phyloP scores from a whole-genome alignment of 2,797 vertebrate genomes.

The Lates japonicus region DNA sequence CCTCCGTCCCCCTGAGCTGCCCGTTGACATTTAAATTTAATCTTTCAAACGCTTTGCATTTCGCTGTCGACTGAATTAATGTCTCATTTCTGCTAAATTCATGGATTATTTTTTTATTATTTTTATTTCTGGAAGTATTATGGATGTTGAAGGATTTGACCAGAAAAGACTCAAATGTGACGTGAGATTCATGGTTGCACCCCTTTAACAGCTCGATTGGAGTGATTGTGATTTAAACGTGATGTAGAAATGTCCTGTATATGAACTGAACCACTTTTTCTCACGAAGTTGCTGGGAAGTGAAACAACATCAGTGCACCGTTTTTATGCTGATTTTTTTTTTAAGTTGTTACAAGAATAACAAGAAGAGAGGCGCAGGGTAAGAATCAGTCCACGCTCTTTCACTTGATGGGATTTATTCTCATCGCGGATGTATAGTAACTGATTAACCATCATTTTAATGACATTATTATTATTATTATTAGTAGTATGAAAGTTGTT shows the following conservation, averaged over 20 bases:
- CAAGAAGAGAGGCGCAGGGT: neutral
- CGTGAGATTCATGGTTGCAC: slow-evolving; percentile 8
- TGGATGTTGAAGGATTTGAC: neutral
- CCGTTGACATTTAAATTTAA: slow-evolving; percentile 66
- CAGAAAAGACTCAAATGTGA: neutral
- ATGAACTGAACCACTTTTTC: neutral
- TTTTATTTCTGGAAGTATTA: neutral
- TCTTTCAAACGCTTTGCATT: slow-evolving; percentile 57
- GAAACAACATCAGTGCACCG: neutral
- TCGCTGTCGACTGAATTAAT: slow-evolving; percentile 48
- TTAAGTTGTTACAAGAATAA: neutral
- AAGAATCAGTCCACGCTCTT: neutral
- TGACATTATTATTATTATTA: neutral
- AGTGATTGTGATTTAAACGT: slow-evolving; percentile 60
- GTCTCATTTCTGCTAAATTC: too few relatives aligned
- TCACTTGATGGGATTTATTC: slow-evolving; percentile 12
- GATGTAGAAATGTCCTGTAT: slow-evolving; percentile 37
- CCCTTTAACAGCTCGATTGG: slow-evolving; percentile 32
- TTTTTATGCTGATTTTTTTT: neutral
- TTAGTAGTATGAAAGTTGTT: neutral
- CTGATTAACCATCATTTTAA: neutral
- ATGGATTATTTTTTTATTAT: neutral
- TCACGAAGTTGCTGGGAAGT: neutral
- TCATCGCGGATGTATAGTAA: neutral
- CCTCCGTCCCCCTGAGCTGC: slow-evolving; percentile 35